phyloP scores from a whole-genome alignment of 2,113 vertebrate genomes.

The Triplophysa dalaica region DNA sequence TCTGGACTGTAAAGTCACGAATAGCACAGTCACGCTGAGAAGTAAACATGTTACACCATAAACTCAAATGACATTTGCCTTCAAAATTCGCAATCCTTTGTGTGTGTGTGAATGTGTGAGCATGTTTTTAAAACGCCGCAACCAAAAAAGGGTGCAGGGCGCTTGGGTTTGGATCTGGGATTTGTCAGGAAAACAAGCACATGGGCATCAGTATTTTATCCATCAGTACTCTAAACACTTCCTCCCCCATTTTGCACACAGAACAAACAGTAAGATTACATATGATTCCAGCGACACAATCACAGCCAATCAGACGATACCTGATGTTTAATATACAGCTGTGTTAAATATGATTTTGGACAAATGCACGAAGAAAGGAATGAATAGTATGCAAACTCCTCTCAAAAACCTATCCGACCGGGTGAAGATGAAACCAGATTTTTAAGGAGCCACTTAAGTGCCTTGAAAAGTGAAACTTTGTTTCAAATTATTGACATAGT shows the following conservation, averaged over 20 bases:
- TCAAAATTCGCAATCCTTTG: conserved; percentile 8
- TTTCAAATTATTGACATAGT: too few species aligned
- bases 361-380: too few species aligned
- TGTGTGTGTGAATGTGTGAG: neutral
- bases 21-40: too few species aligned
- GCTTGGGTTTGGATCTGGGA: conserved; percentile 30
- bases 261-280: neutral
- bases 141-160: conserved; percentile 35
- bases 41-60: neutral
- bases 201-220: conserved; percentile 5
- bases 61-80: conserved; percentile 32
- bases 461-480: too few species aligned
- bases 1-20: neutral
- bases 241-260: neutral
- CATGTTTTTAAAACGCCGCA: neutral
- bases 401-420: too few species aligned
- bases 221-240: conserved; percentile 2
- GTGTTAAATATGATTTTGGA: too few species aligned
- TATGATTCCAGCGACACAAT: too few species aligned
- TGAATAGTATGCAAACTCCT: too few species aligned
- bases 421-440: too few species aligned
- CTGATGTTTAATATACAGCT: too few species aligned
- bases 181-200: conserved; percentile 11
- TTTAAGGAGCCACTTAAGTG: too few species aligned
- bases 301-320: too few species aligned